Percentiles rank a stretch among this genome's conserved stretches.
These are phyloP conservation scores for Eidolon dupreanum DNA, from an alignment of 2,797 vertebrate genomes.

Conservation along the genomic window DNA sequence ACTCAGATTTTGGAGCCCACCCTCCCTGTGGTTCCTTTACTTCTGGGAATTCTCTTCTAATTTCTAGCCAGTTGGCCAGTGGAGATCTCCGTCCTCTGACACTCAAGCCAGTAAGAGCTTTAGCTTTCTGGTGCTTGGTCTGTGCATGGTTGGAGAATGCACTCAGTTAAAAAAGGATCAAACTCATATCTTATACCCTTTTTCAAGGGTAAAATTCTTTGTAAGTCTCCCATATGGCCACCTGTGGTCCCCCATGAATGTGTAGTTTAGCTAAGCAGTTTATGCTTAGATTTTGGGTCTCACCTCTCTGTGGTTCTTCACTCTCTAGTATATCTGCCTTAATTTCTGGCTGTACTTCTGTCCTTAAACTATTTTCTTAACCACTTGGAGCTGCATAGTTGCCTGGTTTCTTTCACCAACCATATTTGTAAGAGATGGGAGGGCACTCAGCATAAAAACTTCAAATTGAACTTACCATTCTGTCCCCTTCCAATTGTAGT, in stretches of 20 bases:
- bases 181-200: not conserved
- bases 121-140: not conserved
- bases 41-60: not conserved
- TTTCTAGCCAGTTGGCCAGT: not conserved
- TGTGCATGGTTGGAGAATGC: not conserved
- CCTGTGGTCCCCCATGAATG: not conserved
- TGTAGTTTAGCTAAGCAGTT: not conserved
- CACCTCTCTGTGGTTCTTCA: not conserved
- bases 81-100: constrained; percentile 12
- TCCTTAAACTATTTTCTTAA: not conserved
- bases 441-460: not conserved
- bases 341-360: constrained; percentile 11
- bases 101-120: not conserved
- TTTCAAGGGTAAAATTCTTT: constrained; percentile 22
- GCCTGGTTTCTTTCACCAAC: not conserved
- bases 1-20: constrained; percentile 21
- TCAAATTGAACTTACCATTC: not conserved
- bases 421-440: not conserved
- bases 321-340: not conserved
- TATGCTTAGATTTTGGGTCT: constrained; percentile 15
- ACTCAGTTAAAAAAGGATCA: not conserved
- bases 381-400: constrained; percentile 19
- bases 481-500: not conserved
- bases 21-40: not conserved
- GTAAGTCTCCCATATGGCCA: not conserved